Evolutionary conservation across 2,797 vertebrate species (phyloP), one percentile per base, ranked within the genome.

Genomic region (Labroides dimidiatus): DNA sequence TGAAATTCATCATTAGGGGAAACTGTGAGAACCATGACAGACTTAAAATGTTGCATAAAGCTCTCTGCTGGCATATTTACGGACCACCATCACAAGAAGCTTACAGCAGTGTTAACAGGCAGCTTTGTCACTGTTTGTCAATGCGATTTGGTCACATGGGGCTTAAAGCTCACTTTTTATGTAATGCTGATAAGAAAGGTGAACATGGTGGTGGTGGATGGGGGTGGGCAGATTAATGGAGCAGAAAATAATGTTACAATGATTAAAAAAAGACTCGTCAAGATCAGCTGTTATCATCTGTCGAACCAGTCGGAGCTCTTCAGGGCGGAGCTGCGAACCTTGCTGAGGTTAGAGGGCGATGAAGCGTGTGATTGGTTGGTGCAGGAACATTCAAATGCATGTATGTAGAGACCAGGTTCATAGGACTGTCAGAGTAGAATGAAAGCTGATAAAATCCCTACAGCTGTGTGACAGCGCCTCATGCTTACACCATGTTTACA

Each of bases 81-180:
- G 23, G 81, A 84, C 82, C 76, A 58, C 23, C 58, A 75, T 77
- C 58, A 69, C 64, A 86, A 82, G 76, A 75, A 57, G 87, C 83
- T 91, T 91, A 91, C 62, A 60, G 68, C 48, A 0, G 60, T 2
- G 63, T 82, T 86, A 86, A 87, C 86, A 82, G 69, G 75, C 76
- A 57, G 85, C 84, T 91, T 91, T 87, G 79, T 89, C 78, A 84
- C 69, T 50, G 71, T 75, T 83, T 78, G 80, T 88, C 79, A 75
- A 77, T 82, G 67, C 36, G 75, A 78, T 84, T 91, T 80, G 77
- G 73, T 91, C 84, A 88, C 82, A 89, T 77, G 77, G 84, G 62
- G 51, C 47, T 11, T 17, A 44, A 63, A 20, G 60, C 58, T 80
- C 66, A 63, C 60, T 75, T 84, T 89, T 88, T 86, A 88, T 81